These are phyloP conservation scores for Bettongia penicillata DNA, from an alignment of 2,113 vertebrate genomes.

Conservation along the genomic window DNA sequence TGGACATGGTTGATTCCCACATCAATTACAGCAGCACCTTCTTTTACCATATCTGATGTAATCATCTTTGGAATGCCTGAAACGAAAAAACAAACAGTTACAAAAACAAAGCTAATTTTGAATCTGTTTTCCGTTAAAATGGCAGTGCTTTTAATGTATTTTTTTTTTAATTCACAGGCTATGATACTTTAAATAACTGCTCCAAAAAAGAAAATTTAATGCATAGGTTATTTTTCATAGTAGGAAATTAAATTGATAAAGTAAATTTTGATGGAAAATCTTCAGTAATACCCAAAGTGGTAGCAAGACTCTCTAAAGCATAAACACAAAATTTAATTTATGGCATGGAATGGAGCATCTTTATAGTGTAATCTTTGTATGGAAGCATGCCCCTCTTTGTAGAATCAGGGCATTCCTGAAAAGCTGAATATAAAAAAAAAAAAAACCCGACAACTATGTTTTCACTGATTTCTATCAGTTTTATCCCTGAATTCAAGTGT, in stretches of 20 bases:
- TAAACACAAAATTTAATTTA: background rate
- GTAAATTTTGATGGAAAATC: background rate
- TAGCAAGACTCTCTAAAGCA: background rate
- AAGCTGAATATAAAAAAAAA: background rate
- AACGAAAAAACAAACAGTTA: slow-evolving; percentile 59
- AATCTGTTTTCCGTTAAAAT: background rate
- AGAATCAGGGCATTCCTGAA: background rate
- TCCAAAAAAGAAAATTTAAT: background rate
- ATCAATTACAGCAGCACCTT: slow-evolving; percentile 92
- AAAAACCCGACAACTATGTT: too few species aligned
- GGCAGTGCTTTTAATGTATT: background rate
- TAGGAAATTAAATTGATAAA: background rate
- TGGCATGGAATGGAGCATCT: background rate
- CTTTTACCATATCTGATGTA: slow-evolving; percentile 94
- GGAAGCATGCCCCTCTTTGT: background rate
- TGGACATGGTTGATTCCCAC: slow-evolving; percentile 93
- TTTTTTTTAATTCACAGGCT: background rate
- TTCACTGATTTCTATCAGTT: background rate
- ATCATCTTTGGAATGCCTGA: slow-evolving; percentile 93
- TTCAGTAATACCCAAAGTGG: background rate
- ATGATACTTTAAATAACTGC: background rate
- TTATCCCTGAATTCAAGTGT: background rate
- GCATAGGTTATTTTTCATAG: background rate
- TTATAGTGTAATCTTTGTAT: background rate
- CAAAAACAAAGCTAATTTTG: slow-evolving; percentile 2